These are phyloP conservation scores for Temnothorax unifasciatus DNA, from an alignment of 2,888 invertebrate genomes.

Conservation along the genomic window DNA sequence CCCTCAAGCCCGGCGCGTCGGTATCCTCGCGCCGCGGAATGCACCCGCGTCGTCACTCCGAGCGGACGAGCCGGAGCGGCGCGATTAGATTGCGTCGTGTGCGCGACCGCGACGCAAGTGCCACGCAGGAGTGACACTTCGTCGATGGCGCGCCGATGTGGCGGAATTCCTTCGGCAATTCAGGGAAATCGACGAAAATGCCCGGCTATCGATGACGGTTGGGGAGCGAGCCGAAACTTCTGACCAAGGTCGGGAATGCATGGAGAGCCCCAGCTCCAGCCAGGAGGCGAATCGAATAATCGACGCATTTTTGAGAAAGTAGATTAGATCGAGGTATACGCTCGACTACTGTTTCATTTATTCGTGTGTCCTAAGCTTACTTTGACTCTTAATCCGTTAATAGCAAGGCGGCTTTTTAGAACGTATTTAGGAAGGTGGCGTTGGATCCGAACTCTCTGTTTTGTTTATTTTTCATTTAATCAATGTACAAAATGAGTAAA, in stretches of 20 bases:
- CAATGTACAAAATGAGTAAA: no score
- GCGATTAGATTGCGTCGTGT: conserved; percentile 81
- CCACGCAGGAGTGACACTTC: background rate
- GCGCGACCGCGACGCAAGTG: conserved; percentile 61
- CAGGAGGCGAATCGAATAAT: background rate
- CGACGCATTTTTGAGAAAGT: background rate
- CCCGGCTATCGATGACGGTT: background rate
- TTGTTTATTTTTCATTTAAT: no score
- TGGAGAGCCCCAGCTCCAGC: background rate
- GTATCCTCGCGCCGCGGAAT: conserved; percentile 43
- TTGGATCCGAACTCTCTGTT: no score
- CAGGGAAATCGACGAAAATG: background rate
- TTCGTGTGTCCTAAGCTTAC: background rate
- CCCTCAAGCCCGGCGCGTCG: conserved; percentile 20
- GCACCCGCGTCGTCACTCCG: conserved; percentile 60
- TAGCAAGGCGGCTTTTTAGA: no score
- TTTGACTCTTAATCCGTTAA: no score
- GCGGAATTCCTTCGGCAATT: background rate
- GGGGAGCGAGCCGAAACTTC: background rate
- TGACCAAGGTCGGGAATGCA: background rate
- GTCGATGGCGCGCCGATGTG: background rate
- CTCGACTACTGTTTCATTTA: background rate
- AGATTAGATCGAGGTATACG: background rate
- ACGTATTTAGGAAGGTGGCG: no score
- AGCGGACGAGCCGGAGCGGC: conserved; percentile 62